Conservation (phyloP, 2,113 vertebrate species). For the Myotis brandtii region DNA sequence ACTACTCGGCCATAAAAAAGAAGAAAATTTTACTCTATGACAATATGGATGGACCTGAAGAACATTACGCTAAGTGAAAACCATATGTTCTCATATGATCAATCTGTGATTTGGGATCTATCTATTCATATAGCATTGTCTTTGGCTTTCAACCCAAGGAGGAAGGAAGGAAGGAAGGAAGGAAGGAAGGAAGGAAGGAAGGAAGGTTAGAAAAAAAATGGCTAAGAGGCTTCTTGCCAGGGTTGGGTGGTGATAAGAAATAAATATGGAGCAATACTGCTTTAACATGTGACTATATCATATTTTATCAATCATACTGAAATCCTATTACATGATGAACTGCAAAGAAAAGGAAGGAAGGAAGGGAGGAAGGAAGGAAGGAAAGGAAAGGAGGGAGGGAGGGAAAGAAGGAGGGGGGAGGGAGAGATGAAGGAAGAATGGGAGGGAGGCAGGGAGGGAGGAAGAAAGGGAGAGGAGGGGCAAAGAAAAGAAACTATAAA, state of each 20-base stretch:
- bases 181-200: too few species aligned
- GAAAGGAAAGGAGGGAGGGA: too few species aligned
- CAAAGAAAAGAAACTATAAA: not conserved
- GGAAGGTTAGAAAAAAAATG: too few species aligned
- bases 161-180: not conserved
- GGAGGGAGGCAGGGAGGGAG: not conserved
- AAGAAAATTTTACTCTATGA: not conserved
- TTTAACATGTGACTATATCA: not conserved
- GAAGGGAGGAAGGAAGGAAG: too few species aligned
- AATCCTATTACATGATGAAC: not conserved
- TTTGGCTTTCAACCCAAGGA: not conserved
- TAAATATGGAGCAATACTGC: not conserved
- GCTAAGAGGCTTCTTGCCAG: not conserved
- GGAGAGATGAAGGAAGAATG: too few species aligned
- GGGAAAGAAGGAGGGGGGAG: rapidly evolving
- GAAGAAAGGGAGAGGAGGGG: not conserved
- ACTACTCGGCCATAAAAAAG: not conserved
- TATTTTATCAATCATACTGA: constrained; percentile 15
- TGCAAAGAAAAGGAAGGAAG: not conserved
- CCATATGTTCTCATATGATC: not conserved
- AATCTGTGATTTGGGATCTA: not conserved
- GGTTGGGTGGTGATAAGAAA: not conserved
- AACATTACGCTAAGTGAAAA: not conserved
- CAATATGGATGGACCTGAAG: not conserved
- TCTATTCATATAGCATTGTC: not conserved